Evolutionary conservation across 1,140 invertebrate species (phyloP).

Genomic region (Trichoplusia ni): DNA sequence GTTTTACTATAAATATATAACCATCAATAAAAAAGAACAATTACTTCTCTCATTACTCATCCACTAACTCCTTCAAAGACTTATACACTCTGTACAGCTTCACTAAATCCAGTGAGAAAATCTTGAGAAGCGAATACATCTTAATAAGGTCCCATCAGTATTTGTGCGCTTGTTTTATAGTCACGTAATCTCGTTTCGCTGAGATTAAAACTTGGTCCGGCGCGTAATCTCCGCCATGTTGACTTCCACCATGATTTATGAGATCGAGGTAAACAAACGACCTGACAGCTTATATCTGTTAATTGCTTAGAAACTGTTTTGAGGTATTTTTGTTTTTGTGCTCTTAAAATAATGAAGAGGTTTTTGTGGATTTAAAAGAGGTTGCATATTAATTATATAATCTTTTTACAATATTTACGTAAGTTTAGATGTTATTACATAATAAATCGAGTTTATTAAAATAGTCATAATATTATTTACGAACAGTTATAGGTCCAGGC

Average conservation of each 20-base stretch:
- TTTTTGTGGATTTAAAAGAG: too few species aligned
- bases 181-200: slow-evolving; percentile 16
- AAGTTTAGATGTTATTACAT: too few species aligned
- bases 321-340: not conserved
- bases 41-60: too few species aligned
- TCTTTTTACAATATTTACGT: too few species aligned
- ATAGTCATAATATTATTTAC: too few species aligned
- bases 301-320: slow-evolving; percentile 14
- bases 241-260: slow-evolving; percentile 15
- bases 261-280: slow-evolving; percentile 8
- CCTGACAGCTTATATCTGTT: slow-evolving; percentile 19
- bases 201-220: slow-evolving; percentile 31
- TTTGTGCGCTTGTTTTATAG: not conserved
- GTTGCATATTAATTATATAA: too few species aligned
- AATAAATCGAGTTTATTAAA: too few species aligned
- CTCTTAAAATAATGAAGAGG: not conserved
- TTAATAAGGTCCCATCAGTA: slow-evolving; percentile 5
- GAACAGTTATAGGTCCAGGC: too few species aligned
- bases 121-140: slow-evolving; percentile 1
- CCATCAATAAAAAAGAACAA: too few species aligned
- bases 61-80: too few species aligned
- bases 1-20: too few species aligned
- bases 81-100: too few species aligned
- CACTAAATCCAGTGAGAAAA: not conserved
- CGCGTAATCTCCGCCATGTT: slow-evolving; percentile 21